Base-by-base conservation (phyloP, 2,113 vertebrate species). In the Zosterops lateralis region DNA sequence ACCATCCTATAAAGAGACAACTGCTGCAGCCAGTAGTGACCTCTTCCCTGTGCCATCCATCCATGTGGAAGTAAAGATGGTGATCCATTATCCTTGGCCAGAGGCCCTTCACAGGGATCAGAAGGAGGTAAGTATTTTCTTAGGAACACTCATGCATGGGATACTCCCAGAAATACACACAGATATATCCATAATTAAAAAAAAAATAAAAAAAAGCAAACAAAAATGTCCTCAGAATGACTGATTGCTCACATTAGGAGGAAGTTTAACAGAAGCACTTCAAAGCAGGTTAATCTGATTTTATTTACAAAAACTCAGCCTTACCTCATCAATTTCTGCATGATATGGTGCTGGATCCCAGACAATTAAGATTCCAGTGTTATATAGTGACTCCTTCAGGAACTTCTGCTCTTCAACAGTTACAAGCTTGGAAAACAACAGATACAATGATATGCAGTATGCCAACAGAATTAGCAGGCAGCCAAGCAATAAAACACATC, bases 281-380 rank as follows among this genome's bases (percentile, higher is more conserved):
- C 44, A 51, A 81, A 92, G 47, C 29, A 50, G 10, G 29, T 2
- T 9, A 61, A 50, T 62, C 40, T 77, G 11, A 61, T 64, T 51
- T 88, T 65, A 77, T 40, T 73, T 44, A 72, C 3, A 79, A 13
- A 54, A 53, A 18, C 4, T 61, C n/a, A 54, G 57, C 54, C 97
- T 97, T 97, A 98, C 98, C 96, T 98, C 95, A 68, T 92, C 53
- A 79, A 98, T 97, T 84, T 98, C 97, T 83, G 97, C 96, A 73
- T 98, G 96, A 89, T 98, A 98, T 1, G 97, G 77, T 64, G 98
- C 96, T 22, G 98, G 98, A 96, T 98, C 98, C 98, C 98, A 98
- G 67, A 98, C 91, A 70, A 98, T 96, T 65, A 98, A 96, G 91
- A 97, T 96, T 77, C 98, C 98, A 90, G 97, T 96, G 50, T 93